phyloP scores from a whole-genome alignment of 2,113 vertebrate species.

The Sterna hirundo region DNA sequence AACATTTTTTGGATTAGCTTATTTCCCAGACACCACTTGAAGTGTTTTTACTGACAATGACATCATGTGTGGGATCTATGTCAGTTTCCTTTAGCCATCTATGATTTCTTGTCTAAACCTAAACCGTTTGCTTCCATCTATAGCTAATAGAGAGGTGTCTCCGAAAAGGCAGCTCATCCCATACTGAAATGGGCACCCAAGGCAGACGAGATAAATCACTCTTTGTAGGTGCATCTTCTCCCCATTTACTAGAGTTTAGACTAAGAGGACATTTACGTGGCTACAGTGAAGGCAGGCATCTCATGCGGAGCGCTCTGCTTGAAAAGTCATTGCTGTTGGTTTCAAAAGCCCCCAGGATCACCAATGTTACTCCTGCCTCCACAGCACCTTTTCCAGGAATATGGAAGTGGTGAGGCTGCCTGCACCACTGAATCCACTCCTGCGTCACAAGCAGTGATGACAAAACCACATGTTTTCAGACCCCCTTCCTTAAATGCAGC shows the following conservation, averaged over 20 bases:
- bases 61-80: not conserved
- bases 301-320: not conserved
- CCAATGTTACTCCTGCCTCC: not conserved
- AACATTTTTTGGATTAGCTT: not conserved
- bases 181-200: not conserved
- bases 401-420: not conserved
- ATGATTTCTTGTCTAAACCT: not conserved
- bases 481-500: accelerated
- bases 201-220: not conserved
- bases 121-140: not conserved
- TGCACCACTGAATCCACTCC: not conserved
- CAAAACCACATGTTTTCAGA: not conserved
- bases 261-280: not conserved
- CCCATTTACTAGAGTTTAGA: not conserved
- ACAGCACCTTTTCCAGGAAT: not conserved
- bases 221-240: not conserved
- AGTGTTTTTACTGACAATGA: not conserved
- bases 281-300: not conserved
- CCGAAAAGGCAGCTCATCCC: not conserved
- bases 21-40: not conserved
- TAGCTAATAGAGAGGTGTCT: not conserved
- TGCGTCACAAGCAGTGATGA: not conserved
- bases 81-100: not conserved
- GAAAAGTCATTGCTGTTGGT: not conserved
- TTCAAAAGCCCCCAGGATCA: not conserved